A percentile compares a stretch with the other conserved stretches of the same genome.
Conservation (phyloP, 2,888 invertebrate species). For the Catonia carolina region DNA sequence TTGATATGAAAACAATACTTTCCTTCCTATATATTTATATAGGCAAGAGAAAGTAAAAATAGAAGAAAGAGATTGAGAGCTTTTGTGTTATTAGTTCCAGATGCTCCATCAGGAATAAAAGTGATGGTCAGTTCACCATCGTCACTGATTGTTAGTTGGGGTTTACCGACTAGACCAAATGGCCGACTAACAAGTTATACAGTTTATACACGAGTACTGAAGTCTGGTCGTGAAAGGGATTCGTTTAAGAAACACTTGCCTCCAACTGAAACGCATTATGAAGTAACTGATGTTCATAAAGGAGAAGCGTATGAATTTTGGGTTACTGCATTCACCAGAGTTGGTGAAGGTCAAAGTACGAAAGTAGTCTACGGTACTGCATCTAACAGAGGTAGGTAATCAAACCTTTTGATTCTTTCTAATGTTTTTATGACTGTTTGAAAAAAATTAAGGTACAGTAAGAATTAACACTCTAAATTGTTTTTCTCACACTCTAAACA, state of each 20-base stretch:
- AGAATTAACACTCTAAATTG: too few species aligned
- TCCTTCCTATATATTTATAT: too few species aligned
- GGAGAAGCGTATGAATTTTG: constrained; percentile 54
- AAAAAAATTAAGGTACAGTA: too few species aligned
- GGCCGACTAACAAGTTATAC: constrained; percentile 57
- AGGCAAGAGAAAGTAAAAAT: too few species aligned
- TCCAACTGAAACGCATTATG: constrained; percentile 42
- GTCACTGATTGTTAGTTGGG: constrained; percentile 56
- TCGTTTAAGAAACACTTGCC: constrained; percentile 33
- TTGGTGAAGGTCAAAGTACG: constrained; percentile 54
- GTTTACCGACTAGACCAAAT: constrained; percentile 55
- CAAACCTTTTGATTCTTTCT: background rate
- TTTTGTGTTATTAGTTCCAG: constrained; percentile 53
- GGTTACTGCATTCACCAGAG: constrained; percentile 55
- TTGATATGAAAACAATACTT: too few species aligned
- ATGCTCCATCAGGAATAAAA: constrained; percentile 56
- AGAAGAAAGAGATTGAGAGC: too few species aligned
- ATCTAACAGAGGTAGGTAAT: constrained; percentile 28
- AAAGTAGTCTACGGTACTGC: constrained; percentile 43
- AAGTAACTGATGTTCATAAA: constrained; percentile 48
- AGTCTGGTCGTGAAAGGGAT: constrained; percentile 34
- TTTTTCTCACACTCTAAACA: too few species aligned
- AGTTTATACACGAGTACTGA: constrained; percentile 43
- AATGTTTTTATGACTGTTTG: too few species aligned
- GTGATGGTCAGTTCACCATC: constrained; percentile 52